Evolutionary conservation across 2,113 vertebrate species (phyloP), one percentile per base, ranked within the genome.

Genomic region (Azemiops feae): DNA sequence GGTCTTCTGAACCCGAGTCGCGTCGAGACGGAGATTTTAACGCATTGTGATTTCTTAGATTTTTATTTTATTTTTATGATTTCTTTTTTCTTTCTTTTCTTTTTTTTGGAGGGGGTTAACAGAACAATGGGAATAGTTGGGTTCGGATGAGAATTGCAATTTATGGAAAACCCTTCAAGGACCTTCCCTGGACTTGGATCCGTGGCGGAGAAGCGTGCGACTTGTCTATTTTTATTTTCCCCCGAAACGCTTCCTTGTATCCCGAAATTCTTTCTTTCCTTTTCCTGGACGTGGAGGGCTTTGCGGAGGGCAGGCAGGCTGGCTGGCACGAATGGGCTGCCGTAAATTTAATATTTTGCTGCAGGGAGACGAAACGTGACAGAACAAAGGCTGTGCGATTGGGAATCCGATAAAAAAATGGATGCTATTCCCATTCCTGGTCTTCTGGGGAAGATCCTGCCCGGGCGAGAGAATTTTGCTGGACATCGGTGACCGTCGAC

Each of bases 1-100:
- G 0, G 99, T 99, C 23, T 99, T 99, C 96, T 99, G 97, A 98
- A 27, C 0, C 91, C 55, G 60, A 16, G n/a, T n/a, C 3, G 34
- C 60, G 47, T 20, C 89, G 22, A 88, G n/a, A 93, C 6, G 27
- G 16, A 53, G 20, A 22, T 30, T 87, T 20, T 14, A 30, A 87
- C n/a, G 23, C 5, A 25, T 30, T 85, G 55, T 90, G 92, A 45
- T 52, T 91, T 94, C 86, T 3, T 88, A 39, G 34, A 39, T 20
- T 81, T 43, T 3, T 81, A 47, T 6, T 20, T 69, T 5, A 12
- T 85, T 9, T 9, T 9, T 1, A 27, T 50, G 27, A 23, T 20
- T 25, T 25, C 5, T 55, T 57, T 55, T 39, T 34, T 3, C 0
- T 39, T 27, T 20, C 5, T 57, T 60, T 60, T 3, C 43, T 85